These are phyloP conservation scores for Lagorchestes hirsutus DNA, from an alignment of 2,797 vertebrate genomes.

Conservation along the genomic window DNA sequence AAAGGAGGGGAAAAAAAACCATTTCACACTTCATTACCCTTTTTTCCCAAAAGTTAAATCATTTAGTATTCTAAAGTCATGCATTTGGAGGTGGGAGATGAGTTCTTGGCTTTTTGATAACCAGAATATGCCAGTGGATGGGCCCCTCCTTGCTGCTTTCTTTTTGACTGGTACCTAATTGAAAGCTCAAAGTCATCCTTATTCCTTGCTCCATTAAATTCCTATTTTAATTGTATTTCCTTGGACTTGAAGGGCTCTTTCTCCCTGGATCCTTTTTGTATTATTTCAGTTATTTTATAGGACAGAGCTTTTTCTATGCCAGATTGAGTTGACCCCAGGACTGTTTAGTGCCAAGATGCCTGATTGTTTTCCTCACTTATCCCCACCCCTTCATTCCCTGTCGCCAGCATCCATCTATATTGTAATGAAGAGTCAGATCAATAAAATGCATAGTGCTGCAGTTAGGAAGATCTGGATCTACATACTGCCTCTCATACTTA, in stretches of 20 bases:
- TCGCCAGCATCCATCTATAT: neutral
- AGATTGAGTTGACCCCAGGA: neutral
- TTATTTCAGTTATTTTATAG: conserved; percentile 46
- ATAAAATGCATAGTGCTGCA: neutral
- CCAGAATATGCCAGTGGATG: conserved; percentile 30
- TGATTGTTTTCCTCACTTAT: conserved; percentile 29
- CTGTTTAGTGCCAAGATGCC: neutral
- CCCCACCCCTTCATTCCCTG: neutral
- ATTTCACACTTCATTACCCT: conserved; percentile 73
- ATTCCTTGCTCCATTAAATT: conserved; percentile 38
- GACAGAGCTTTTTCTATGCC: neutral
- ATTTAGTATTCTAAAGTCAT: conserved; percentile 58
- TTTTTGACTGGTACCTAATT: conserved; percentile 7
- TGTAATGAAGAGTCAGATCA: neutral
- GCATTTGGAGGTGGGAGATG: conserved; percentile 52
- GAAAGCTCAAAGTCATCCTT: conserved; percentile 62
- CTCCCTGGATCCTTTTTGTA: neutral
- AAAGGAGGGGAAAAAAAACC: conserved; percentile 66
- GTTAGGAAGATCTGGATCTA: neutral
- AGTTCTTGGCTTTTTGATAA: conserved; percentile 61
- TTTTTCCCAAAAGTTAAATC: conserved; percentile 49
- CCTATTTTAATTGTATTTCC: conserved; percentile 30
- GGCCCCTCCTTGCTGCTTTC: neutral
- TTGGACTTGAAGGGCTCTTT: conserved; percentile 4
- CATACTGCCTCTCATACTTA: neutral